These are phyloP conservation scores for Sphenopsis melanotis DNA, from an alignment of 2,797 vertebrate species.

Conservation along the genomic window DNA sequence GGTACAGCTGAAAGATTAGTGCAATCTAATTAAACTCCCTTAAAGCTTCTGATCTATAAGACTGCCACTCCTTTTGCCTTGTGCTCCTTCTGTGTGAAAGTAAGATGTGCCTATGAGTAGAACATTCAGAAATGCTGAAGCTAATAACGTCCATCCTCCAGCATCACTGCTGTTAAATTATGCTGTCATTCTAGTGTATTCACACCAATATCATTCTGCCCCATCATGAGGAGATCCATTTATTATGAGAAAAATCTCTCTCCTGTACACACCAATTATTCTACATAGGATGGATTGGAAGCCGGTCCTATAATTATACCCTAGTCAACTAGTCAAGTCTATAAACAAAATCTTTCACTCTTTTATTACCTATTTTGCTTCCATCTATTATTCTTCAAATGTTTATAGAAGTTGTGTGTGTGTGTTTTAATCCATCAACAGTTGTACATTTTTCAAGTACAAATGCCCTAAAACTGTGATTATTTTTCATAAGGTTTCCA, in stretches of 20 bases:
- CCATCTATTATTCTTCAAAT: slow-evolving; percentile 44
- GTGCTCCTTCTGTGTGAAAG: background rate
- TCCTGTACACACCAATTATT: slow-evolving; percentile 64
- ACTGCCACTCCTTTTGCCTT: slow-evolving; percentile 38
- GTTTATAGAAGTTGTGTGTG: background rate
- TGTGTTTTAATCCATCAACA: slow-evolving; percentile 46
- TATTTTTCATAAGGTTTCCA: slow-evolving; percentile 39
- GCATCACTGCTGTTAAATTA: slow-evolving; percentile 41
- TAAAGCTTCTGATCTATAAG: slow-evolving; percentile 13
- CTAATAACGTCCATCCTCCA: slow-evolving; percentile 37
- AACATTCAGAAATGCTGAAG: slow-evolving; percentile 27
- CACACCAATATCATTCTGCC: slow-evolving; percentile 32
- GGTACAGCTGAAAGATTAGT: background rate
- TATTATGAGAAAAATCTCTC: slow-evolving; percentile 53
- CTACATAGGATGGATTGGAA: slow-evolving; percentile 64
- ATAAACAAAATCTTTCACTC: slow-evolving; percentile 65
- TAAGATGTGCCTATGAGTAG: background rate
- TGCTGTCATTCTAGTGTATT: slow-evolving; percentile 31
- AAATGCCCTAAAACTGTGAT: slow-evolving; percentile 41
- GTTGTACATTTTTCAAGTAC: slow-evolving; percentile 5
- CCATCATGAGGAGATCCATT: slow-evolving; percentile 25
- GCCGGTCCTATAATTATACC: slow-evolving; percentile 51
- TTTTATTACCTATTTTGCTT: slow-evolving; percentile 61
- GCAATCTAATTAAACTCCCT: slow-evolving; percentile 53
- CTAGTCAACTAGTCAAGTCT: slow-evolving; percentile 47